Percentiles rank a stretch among this genome's conserved stretches.
phyloP scores from a whole-genome alignment of 2,113 vertebrate species.

The Aptenodytes forsteri region DNA sequence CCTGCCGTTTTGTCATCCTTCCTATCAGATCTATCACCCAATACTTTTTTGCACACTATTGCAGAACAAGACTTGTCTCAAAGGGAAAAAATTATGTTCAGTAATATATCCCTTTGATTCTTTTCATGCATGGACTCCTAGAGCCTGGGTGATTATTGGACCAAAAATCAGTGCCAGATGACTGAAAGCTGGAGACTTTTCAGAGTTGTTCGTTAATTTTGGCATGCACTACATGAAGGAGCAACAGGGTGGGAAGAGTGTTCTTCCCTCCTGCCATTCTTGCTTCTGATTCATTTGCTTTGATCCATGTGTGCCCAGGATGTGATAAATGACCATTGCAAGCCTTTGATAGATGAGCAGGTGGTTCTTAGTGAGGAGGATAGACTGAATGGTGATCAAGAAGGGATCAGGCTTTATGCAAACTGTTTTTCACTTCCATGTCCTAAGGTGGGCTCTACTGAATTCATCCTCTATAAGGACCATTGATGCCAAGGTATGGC shows the following conservation, averaged over 20 bases:
- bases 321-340: not conserved
- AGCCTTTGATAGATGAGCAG: not conserved
- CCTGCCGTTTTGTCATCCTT: not conserved
- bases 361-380: not conserved
- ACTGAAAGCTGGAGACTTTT: not conserved
- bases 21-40: too few relatives aligned
- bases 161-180: not conserved
- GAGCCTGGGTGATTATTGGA: not conserved
- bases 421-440: not conserved
- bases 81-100: not conserved
- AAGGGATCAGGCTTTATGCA: not conserved
- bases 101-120: not conserved
- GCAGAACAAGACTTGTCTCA: not conserved
- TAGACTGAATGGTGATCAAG: not conserved
- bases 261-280: not conserved
- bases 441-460: not conserved
- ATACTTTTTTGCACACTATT: not conserved
- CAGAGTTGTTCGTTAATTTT: not conserved
- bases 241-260: not conserved
- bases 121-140: not conserved
- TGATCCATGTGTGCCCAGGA: not conserved
- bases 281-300: not conserved
- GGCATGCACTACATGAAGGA: not conserved
- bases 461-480: not conserved
- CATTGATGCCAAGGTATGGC: not conserved